Percentiles rank a stretch among this genome's conserved stretches.
Conservation (phyloP, 2,797 vertebrate genomes). For the Gymnopithys bicolor region DNA sequence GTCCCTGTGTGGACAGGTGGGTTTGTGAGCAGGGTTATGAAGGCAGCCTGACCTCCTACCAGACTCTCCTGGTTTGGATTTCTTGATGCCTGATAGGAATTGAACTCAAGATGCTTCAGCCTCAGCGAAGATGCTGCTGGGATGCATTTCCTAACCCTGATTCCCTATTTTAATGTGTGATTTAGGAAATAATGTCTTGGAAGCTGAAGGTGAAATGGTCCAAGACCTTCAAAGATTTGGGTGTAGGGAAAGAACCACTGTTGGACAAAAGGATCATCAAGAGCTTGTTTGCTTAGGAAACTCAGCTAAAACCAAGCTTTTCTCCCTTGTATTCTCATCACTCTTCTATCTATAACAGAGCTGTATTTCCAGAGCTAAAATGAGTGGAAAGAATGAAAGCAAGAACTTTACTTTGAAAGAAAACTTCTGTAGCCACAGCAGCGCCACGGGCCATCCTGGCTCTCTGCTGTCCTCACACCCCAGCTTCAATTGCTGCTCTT, state of each 20-base stretch:
- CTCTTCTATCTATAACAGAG: neutral
- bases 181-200: neutral
- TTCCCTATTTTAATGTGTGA: neutral
- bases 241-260: neutral
- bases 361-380: neutral
- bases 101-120: neutral
- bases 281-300: neutral
- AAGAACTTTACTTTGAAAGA: neutral
- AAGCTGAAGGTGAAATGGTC: neutral
- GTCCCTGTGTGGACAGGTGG: neutral
- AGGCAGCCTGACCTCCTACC: neutral
- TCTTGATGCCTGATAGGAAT: neutral
- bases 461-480: neutral
- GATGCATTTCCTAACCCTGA: neutral
- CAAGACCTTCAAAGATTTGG: neutral
- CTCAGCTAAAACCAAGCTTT: neutral
- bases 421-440: neutral
- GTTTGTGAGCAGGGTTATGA: neutral
- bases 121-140: neutral
- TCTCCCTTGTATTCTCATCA: neutral
- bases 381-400: neutral
- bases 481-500: neutral
- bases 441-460: neutral
- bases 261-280: neutral
- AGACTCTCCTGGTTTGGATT: neutral